Evolutionary conservation across 1,140 invertebrate species (phyloP).

Genomic region (Apis cerana): DNA sequence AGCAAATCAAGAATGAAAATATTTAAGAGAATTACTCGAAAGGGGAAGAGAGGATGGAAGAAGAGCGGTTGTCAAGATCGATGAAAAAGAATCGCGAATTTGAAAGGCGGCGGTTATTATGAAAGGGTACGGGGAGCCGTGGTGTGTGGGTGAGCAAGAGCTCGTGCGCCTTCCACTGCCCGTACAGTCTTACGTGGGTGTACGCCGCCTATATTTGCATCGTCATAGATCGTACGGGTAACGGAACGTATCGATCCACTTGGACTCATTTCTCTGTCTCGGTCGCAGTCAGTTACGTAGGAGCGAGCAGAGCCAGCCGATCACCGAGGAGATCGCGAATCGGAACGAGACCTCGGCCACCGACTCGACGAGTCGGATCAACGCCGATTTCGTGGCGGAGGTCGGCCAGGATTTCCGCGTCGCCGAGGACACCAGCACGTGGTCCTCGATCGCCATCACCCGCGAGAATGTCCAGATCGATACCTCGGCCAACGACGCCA

Average conservation of each 20-base stretch:
- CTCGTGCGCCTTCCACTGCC: not conserved
- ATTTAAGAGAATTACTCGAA: too few relatives aligned
- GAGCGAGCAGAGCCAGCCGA: slow-evolving; percentile 54
- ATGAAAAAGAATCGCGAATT: too few relatives aligned
- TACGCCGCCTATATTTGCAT: slow-evolving; percentile 52
- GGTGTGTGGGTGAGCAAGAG: not conserved
- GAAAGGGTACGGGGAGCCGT: not conserved
- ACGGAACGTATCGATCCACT: slow-evolving; percentile 60
- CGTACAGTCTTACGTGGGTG: slow-evolving; percentile 47
- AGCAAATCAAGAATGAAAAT: too few relatives aligned
- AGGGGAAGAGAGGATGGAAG: not conserved
- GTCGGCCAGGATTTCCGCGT: slow-evolving; percentile 71
- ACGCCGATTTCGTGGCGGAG: slow-evolving; percentile 33
- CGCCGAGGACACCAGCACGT: slow-evolving; percentile 75
- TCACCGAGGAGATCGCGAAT: slow-evolving; percentile 70
- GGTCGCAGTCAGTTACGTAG: slow-evolving; percentile 71
- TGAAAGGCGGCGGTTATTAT: not conserved
- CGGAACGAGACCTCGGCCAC: slow-evolving; percentile 60
- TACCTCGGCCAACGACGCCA: slow-evolving; percentile 66
- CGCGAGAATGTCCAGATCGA: slow-evolving; percentile 70
- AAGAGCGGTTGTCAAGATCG: too few relatives aligned
- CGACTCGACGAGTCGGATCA: slow-evolving; percentile 18
- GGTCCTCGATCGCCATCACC: slow-evolving; percentile 75
- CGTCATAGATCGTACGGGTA: slow-evolving; percentile 35
- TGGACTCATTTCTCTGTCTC: slow-evolving; percentile 60